These are phyloP conservation scores for Onchidella celtica DNA, from an alignment of 2,888 invertebrate species.

Conservation along the genomic window DNA sequence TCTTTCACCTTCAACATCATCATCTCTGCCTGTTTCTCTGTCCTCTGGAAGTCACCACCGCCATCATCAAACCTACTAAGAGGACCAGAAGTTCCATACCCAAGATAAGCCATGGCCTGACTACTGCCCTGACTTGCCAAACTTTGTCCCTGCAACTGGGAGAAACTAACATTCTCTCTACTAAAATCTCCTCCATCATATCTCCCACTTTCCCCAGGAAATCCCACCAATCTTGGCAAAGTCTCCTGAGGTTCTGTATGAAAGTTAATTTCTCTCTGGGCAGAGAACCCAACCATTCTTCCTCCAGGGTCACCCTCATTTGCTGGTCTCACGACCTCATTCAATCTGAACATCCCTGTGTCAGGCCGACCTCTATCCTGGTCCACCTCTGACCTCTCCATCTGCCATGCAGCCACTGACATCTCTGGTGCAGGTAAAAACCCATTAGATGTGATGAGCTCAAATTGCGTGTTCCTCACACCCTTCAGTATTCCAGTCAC, in stretches of 20 bases:
- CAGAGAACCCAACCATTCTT: not conserved
- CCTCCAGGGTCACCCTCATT: not conserved
- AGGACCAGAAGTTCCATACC: conserved; percentile 1
- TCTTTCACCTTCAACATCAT: conserved; percentile 59
- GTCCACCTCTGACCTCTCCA: not conserved
- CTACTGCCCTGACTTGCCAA: not conserved
- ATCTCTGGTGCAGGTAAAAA: conserved; percentile 17
- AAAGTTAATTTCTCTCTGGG: conserved; percentile 1
- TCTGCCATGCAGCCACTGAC: not conserved
- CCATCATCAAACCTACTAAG: not conserved
- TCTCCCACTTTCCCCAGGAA: not conserved
- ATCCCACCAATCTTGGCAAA: not conserved
- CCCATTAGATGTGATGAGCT: conserved; percentile 23
- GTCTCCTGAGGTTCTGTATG: not conserved
- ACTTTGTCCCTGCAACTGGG: too few species aligned
- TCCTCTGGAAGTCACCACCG: not conserved
- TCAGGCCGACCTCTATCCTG: not conserved
- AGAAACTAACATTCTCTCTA: too few species aligned
- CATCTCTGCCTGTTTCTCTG: not conserved
- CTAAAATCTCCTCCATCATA: conserved; percentile 25
- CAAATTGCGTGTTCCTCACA: conserved; percentile 16
- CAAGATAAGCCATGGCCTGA: not conserved
- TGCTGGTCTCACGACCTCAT: too few species aligned
- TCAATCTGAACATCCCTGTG: not conserved
- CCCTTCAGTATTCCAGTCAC: conserved; percentile 27